Percentiles rank a stretch among this genome's conserved stretches.
phyloP scores from a whole-genome alignment of 2,888 invertebrate genomes.

The Eulithis testata region DNA sequence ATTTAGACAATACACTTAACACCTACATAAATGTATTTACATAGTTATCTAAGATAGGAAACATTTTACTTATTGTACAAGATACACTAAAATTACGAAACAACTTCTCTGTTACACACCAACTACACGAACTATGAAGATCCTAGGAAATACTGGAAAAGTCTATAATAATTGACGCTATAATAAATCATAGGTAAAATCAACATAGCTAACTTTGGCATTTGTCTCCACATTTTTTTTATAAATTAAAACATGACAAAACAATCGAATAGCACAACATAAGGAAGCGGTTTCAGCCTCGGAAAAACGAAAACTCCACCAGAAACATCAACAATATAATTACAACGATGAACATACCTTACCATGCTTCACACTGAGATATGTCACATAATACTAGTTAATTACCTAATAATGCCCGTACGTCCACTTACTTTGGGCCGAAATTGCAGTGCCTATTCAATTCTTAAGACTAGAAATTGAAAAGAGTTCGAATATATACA shows the following conservation, averaged over 20 bases:
- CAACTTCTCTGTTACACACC: constrained; percentile 73
- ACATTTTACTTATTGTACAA: constrained; percentile 79
- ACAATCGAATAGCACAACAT: constrained; percentile 74
- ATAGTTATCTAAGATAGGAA: constrained; percentile 81
- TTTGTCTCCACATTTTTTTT: constrained; percentile 79
- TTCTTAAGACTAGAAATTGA: constrained; percentile 82
- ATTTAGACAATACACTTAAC: constrained; percentile 70
- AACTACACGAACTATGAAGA: constrained; percentile 78
- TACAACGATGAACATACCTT: constrained; percentile 65
- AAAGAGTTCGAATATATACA: constrained; percentile 45
- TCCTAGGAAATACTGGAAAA: constrained; percentile 81
- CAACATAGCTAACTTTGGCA: constrained; percentile 85
- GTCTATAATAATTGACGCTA: constrained; percentile 81
- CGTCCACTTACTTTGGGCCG: constrained; percentile 70
- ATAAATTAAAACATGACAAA: constrained; percentile 80
- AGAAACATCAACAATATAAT: constrained; percentile 71
- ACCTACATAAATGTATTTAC: constrained; percentile 74
- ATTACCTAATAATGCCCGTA: constrained; percentile 74
- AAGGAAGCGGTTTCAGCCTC: constrained; percentile 61
- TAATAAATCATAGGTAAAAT: constrained; percentile 78
- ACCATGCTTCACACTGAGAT: constrained; percentile 67
- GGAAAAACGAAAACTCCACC: constrained; percentile 59
- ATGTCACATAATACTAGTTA: constrained; percentile 72
- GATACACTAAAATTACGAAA: constrained; percentile 76
- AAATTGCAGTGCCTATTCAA: constrained; percentile 74